Conservation (phyloP, 1,140 invertebrate species). For the Neodiprion fabricii region DNA sequence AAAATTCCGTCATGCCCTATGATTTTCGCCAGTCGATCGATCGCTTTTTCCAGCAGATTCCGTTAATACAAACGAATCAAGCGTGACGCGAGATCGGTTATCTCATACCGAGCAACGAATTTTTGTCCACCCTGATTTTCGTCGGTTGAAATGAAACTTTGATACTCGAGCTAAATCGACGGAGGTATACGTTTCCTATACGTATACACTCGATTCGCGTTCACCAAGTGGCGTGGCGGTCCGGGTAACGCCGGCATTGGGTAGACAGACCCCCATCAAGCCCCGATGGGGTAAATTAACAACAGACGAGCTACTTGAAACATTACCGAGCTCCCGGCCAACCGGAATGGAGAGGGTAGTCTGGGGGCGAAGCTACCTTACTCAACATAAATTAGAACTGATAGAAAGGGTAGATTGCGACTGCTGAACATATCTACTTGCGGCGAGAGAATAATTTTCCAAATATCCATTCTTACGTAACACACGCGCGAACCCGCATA, state of each 20-base stretch:
- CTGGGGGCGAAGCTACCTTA: conserved; percentile 47
- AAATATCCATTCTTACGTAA: neutral
- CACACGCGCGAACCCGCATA: too few relatives aligned
- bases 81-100: too few relatives aligned
- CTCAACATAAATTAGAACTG: conserved; percentile 61
- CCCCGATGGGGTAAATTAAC: conserved; percentile 57
- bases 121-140: too few relatives aligned
- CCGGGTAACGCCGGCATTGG: conserved; percentile 29
- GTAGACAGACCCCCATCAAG: conserved; percentile 55
- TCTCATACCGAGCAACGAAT: too few relatives aligned
- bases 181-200: too few relatives aligned
- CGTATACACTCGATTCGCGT: too few relatives aligned
- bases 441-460: conserved; percentile 11
- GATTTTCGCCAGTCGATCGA: too few relatives aligned
- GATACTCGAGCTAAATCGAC: too few relatives aligned
- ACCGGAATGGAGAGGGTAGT: conserved; percentile 16
- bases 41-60: too few relatives aligned
- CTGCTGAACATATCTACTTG: conserved; percentile 55
- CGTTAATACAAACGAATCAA: too few relatives aligned
- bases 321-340: conserved; percentile 54
- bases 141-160: too few relatives aligned
- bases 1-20: neutral
- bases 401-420: conserved; percentile 61
- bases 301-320: conserved; percentile 61
- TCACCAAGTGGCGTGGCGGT: neutral